A percentile compares a stretch with the other conserved stretches of the same genome.
These are phyloP conservation scores for Odontomachus brunneus DNA, from an alignment of 1,140 invertebrate species.

Conservation along the genomic window DNA sequence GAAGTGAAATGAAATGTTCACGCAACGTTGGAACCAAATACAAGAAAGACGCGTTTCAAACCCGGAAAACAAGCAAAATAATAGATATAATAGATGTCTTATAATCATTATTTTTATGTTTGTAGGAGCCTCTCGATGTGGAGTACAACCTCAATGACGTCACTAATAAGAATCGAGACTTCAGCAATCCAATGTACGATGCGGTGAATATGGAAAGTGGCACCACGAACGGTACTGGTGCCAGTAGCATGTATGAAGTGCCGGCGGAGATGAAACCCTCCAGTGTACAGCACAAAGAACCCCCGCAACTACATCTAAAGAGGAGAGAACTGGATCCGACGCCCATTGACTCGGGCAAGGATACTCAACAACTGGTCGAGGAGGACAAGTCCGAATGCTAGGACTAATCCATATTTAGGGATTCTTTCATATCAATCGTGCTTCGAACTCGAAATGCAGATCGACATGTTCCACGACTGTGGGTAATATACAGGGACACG, in stretches of 20 bases:
- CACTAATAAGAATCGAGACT: conserved; percentile 92
- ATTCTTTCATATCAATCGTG: conserved; percentile 74
- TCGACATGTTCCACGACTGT: conserved; percentile 28
- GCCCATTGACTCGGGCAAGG: conserved; percentile 94
- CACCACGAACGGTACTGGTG: conserved; percentile 87
- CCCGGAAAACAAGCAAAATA: conserved; percentile 15
- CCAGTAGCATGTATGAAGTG: conserved; percentile 91
- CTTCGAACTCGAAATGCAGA: conserved; percentile 66
- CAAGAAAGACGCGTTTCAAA: too few relatives aligned
- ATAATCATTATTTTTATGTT: not conserved
- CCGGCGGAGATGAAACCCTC: conserved; percentile 92
- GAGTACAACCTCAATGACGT: conserved; percentile 92
- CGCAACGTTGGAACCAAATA: too few relatives aligned
- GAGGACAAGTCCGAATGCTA: conserved; percentile 91
- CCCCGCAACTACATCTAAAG: conserved; percentile 90
- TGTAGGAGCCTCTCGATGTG: conserved; percentile 89
- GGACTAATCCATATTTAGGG: conserved; percentile 68
- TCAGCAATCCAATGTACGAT: conserved; percentile 98
- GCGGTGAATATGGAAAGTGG: conserved; percentile 88
- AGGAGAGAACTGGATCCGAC: conserved; percentile 93
- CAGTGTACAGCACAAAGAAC: conserved; percentile 91
- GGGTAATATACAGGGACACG: conserved; percentile 25
- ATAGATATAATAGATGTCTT: not conserved
- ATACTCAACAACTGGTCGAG: conserved; percentile 95
- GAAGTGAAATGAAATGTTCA: too few relatives aligned